Percentiles rank a stretch among this genome's conserved stretches.
phyloP scores from a whole-genome alignment of 2,113 vertebrate genomes.

The Thermophis baileyi region DNA sequence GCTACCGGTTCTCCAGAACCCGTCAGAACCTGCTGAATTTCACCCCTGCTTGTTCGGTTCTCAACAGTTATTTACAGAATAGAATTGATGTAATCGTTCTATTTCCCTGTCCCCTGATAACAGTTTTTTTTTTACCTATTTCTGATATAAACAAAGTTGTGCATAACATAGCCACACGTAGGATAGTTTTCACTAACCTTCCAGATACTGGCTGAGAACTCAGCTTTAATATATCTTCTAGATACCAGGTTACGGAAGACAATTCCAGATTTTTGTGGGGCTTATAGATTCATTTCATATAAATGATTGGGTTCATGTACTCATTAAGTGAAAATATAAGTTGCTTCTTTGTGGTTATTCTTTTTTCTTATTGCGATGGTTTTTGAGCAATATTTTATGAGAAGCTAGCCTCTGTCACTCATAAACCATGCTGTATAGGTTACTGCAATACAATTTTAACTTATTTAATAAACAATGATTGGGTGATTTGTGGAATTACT shows the following conservation, averaged over 20 bases:
- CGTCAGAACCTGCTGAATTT: too few species aligned
- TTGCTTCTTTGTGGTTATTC: not conserved
- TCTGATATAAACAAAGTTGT: not conserved
- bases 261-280: not conserved
- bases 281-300: not conserved
- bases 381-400: not conserved
- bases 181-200: not conserved
- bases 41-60: not conserved
- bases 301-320: not conserved
- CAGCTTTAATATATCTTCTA: not conserved
- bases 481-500: not conserved
- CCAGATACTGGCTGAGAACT: not conserved
- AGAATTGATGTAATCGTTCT: not conserved
- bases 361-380: not conserved
- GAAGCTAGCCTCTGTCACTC: not conserved
- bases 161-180: not conserved
- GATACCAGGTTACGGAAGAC: not conserved
- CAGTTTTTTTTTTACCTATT: not conserved
- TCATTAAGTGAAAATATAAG: not conserved
- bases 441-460: not conserved
- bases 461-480: not conserved
- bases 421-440: not conserved
- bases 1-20: too few species aligned
- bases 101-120: not conserved
- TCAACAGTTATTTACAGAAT: not conserved